These are phyloP conservation scores for Neolamprologus hecqui DNA, from an alignment of 2,113 vertebrate species.

Conservation along the genomic window DNA sequence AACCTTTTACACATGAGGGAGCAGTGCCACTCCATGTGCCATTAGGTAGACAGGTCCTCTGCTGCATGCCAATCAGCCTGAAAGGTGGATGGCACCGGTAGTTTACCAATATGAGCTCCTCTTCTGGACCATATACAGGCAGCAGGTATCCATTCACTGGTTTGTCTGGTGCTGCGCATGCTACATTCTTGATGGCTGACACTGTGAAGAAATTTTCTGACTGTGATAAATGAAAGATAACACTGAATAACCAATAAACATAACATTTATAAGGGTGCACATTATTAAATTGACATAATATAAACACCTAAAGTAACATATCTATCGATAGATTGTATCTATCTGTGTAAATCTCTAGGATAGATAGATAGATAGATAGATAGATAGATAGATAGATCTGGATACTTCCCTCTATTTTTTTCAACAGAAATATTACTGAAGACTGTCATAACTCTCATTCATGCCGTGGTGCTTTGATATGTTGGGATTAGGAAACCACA, in stretches of 20 bases:
- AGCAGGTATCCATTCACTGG: conserved; percentile 77
- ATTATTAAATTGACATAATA: neutral
- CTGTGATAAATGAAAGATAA: neutral
- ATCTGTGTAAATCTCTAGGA: neutral
- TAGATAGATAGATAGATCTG: neutral
- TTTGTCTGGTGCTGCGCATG: conserved; percentile 72
- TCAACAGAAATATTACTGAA: neutral
- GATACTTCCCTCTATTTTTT: neutral
- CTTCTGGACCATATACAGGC: conserved; percentile 65
- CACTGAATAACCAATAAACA: neutral
- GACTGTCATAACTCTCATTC: neutral
- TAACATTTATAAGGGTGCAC: neutral
- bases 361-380: neutral
- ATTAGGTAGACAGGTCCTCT: conserved; percentile 74
- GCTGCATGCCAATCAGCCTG: conserved; percentile 76
- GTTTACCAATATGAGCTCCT: conserved; percentile 70
- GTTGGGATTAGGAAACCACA: neutral
- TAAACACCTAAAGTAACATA: neutral
- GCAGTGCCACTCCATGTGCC: conserved; percentile 82
- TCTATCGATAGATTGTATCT: neutral
- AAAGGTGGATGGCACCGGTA: conserved; percentile 82
- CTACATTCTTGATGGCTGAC: conserved; percentile 57
- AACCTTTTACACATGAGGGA: conserved; percentile 84
- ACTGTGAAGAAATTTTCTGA: neutral
- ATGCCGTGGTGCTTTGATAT: neutral